These are phyloP conservation scores for Eupithecia pulchellata DNA, from an alignment of 2,888 invertebrate species.

Conservation along the genomic window DNA sequence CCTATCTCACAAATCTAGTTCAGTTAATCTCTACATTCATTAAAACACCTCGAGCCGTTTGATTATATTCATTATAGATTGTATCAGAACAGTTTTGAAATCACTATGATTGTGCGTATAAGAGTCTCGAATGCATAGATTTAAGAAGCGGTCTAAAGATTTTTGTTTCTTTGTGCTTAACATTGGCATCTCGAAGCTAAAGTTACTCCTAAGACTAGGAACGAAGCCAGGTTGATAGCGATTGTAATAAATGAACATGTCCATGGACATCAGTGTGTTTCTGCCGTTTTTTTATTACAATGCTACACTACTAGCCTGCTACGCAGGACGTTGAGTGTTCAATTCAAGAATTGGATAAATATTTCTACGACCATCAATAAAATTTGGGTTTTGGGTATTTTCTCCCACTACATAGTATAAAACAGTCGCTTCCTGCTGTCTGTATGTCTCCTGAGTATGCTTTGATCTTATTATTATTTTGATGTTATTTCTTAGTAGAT, in stretches of 20 bases:
- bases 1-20: background rate
- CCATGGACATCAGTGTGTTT: background rate
- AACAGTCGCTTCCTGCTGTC: too few species aligned
- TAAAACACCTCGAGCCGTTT: conserved; percentile 25
- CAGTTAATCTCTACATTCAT: background rate
- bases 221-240: background rate
- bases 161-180: background rate
- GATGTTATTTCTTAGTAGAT: too few species aligned
- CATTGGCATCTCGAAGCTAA: background rate
- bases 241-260: background rate
- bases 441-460: too few species aligned
- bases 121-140: background rate
- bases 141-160: background rate
- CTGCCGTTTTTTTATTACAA: background rate
- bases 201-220: background rate
- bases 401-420: too few species aligned
- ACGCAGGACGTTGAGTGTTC: background rate
- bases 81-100: conserved; percentile 37
- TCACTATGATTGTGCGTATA: conserved; percentile 30
- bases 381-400: background rate
- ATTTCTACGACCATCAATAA: background rate
- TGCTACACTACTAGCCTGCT: too few species aligned
- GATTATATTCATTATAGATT: conserved; percentile 39
- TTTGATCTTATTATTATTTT: too few species aligned
- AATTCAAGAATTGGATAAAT: background rate